phyloP scores from a whole-genome alignment of 2,113 vertebrate genomes.

The Dendropsophus ebraccatus region DNA sequence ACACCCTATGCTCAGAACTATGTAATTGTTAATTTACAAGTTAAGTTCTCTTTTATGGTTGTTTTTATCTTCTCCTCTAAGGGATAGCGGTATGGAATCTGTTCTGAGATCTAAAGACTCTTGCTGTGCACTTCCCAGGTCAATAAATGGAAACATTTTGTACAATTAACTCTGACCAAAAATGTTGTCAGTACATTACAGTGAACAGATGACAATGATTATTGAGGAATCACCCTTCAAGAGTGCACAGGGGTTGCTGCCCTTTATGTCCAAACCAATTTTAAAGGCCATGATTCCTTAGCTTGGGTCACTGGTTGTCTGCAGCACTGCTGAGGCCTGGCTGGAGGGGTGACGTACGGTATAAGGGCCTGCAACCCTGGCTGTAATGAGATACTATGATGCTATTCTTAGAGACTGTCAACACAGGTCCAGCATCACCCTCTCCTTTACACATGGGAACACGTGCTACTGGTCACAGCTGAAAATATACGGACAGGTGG shows the following conservation, averaged over 20 bases:
- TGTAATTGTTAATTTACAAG: neutral
- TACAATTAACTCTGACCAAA: neutral
- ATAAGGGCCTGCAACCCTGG: neutral
- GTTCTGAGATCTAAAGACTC: neutral
- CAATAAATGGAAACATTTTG: slow-evolving; percentile 6
- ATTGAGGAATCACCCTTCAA: neutral
- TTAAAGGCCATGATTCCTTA: neutral
- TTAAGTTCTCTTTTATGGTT: neutral
- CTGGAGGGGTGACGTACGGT: neutral
- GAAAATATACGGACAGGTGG: slow-evolving; percentile 49
- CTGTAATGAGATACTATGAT: slow-evolving; percentile 35
- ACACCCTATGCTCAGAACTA: neutral
- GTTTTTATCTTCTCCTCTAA: neutral
- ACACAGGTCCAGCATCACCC: slow-evolving; percentile 24
- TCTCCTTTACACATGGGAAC: slow-evolving; percentile 32
- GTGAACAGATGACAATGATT: slow-evolving; percentile 33
- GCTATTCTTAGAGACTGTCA: slow-evolving; percentile 55
- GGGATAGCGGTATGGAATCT: neutral
- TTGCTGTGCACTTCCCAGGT: neutral
- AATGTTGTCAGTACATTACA: neutral
- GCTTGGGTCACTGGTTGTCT: neutral
- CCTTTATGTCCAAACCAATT: slow-evolving; percentile 4
- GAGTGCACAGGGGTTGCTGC: neutral
- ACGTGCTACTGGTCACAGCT: slow-evolving; percentile 51
- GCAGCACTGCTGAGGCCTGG: neutral